Base-by-base conservation (phyloP, 2,113 vertebrate species). In the Paralichthys olivaceus region DNA sequence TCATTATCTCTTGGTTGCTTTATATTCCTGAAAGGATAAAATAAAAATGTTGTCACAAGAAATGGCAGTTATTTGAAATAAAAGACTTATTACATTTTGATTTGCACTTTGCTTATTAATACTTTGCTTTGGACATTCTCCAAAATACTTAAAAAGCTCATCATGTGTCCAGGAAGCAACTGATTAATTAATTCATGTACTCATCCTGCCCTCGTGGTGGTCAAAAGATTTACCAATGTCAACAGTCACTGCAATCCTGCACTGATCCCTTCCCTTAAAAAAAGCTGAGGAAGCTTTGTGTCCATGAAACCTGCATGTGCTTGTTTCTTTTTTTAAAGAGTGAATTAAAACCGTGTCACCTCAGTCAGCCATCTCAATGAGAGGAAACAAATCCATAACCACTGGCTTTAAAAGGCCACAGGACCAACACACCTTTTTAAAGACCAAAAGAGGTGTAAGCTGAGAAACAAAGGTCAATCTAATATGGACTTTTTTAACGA, bases 391-490 rank as follows among this genome's bases (percentile, higher is more conserved):
- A 93, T 93, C 92, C 82, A 92, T 93, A 93, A 90, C 77, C 61
- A 86, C 80, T 84, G 84, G 77, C 82, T 93, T 91, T 89, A 90
- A 92, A 93, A 93, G 90, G 91, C 88, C 90, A 93, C 83, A 65
- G 73, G 84, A 90, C 86, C 90, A 91, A 90, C 88, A 92, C 83
- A 92, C 88, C 91, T 92, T 93, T 93, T 90, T 90, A 91, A 91
- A 89, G 87, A 91, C 87, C 87, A 91, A 84, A 87, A 85, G 88
- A 92, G 79, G 87, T 87, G 83, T 89, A 90, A 87, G 75, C 86
- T 84, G 86, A 88, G 87, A 87, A 86, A 89, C 90, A 92, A 92
- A 92, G 92, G 91, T 93, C 91, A 92, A 91, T 90, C 90, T 90
- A 90, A 93, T 91, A 92, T 92, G 83, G 89, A 93, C 90, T 90